These are phyloP conservation scores for Psilopsiagon aymara DNA, from an alignment of 2,113 vertebrate genomes.

Conservation along the genomic window DNA sequence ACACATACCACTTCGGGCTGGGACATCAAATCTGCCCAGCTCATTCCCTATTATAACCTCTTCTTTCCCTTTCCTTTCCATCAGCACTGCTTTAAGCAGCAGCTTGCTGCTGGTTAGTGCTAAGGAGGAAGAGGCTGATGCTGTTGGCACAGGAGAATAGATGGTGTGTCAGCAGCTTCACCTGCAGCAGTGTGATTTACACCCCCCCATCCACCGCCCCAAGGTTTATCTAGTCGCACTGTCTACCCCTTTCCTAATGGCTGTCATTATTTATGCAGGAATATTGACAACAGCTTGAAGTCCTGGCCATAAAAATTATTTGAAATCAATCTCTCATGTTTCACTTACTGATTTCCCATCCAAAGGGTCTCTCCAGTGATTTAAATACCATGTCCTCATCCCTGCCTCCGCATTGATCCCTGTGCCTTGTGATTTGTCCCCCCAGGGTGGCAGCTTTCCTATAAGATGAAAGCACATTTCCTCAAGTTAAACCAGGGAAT, in stretches of 20 bases:
- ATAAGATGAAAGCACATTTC: neutral
- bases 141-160: neutral
- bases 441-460: neutral
- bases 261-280: neutral
- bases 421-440: rapidly evolving
- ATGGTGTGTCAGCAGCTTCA: neutral
- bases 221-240: neutral
- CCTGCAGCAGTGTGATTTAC: neutral
- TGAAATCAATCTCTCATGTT: neutral
- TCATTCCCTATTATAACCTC: neutral
- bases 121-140: neutral
- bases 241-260: neutral
- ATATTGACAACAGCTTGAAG: neutral
- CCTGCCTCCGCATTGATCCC: neutral
- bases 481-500: neutral
- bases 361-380: neutral
- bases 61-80: neutral
- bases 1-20: neutral
- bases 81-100: neutral
- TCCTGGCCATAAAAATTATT: neutral
- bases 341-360: neutral
- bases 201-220: neutral
- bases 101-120: neutral
- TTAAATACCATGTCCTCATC: neutral
- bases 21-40: neutral